Conservation (phyloP, 2,888 invertebrate species). For the Eubasilissa splendida region DNA sequence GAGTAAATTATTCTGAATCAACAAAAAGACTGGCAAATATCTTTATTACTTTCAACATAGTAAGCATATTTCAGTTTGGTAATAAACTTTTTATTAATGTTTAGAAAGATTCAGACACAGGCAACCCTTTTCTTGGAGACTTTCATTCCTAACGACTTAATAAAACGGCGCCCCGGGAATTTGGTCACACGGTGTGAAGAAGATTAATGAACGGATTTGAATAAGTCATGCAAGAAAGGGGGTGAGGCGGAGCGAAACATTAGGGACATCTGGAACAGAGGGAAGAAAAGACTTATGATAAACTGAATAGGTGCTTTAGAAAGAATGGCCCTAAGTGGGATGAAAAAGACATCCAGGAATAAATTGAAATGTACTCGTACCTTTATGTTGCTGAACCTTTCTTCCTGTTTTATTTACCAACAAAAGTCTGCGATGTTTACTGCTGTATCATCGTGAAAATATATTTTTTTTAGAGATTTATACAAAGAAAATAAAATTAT, state of each 20-base stretch:
- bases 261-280: conserved; percentile 40
- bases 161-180: conserved; percentile 16
- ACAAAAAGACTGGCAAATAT: too few relatives aligned
- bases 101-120: background rate
- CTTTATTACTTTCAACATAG: too few relatives aligned
- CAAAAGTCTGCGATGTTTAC: too few relatives aligned
- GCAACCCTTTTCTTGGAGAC: background rate
- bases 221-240: conserved; percentile 39
- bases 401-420: too few relatives aligned
- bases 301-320: conserved; percentile 21
- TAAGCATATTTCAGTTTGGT: too few relatives aligned
- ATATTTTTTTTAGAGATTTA: too few relatives aligned
- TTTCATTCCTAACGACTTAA: conserved; percentile 12
- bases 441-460: too few relatives aligned
- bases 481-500: too few relatives aligned
- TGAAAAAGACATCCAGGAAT: conserved; percentile 6
- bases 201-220: conserved; percentile 48
- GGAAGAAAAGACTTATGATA: conserved; percentile 21
- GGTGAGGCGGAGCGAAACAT: conserved; percentile 30
- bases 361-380: background rate
- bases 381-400: too few relatives aligned
- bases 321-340: background rate
- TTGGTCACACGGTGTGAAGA: conserved; percentile 36
- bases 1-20: too few relatives aligned
- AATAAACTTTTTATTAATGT: too few relatives aligned